Base-by-base conservation (phyloP, 2,797 vertebrate species). In the Galago senegalensis region DNA sequence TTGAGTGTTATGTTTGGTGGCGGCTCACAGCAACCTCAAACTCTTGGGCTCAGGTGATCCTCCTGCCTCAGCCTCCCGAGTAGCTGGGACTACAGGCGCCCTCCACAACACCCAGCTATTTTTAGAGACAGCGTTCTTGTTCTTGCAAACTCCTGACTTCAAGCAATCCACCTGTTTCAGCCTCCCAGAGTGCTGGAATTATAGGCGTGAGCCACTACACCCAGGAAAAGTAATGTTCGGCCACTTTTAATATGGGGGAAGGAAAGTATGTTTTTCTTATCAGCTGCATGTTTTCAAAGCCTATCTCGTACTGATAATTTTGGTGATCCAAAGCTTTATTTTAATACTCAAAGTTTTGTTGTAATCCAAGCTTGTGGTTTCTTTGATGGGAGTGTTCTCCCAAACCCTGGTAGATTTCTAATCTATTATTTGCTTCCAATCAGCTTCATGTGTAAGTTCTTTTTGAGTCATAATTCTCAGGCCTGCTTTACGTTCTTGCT, bases 281-380 rank as follows among this genome's bases (percentile, higher is more conserved):
- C 61, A 70, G n/a, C 23, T 69, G 9, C 9, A 1, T 18, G 34
- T 31, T 89, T 96, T 84, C 70, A 89, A 79, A 76, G 23, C 29
- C 40, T 34, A 34, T 72, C 49, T 31, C 58, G n/a, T 89, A 46
- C 31, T 63, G 65, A 81, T 73, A 77, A 93, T 67, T 37, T 76
- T 70, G 75, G 40, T 69, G 63, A 5, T 17, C 7, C 37, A 37
- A 85, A 95, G 60, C 27, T 91, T 91, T 81, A 67, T 87, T 94
- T 87, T 80, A 43, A 56, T 76, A 61, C 5, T 69, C 49, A 83
- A 77, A 83, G 11, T 0, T 61, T 93, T 86, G 43, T 83, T 87
- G 82, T 58, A 69, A 80, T 82, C 27, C 37, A 92, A 79, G 37
- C 6, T 93, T 89, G 83, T 25, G 18, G 31, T 82, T 88, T 93